Conservation (phyloP, 1,140 invertebrate genomes). For the Arion vulgaris region DNA sequence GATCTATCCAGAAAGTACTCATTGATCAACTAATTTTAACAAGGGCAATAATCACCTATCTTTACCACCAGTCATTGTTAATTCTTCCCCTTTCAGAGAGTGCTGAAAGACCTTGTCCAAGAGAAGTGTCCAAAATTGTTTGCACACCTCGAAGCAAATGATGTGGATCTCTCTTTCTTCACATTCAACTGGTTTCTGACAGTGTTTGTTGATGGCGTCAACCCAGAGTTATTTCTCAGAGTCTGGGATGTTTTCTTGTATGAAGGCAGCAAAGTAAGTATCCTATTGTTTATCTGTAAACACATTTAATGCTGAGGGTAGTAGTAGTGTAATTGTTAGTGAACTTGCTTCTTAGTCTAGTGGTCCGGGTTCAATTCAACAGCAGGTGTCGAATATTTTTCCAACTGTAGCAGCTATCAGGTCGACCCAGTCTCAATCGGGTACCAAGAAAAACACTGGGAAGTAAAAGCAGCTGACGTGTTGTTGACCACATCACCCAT, state of each 20-base stretch:
- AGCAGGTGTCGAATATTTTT: neutral
- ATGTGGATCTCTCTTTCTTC: conserved; percentile 76
- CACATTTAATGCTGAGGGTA: neutral
- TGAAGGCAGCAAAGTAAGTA: conserved; percentile 70
- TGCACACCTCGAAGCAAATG: conserved; percentile 73
- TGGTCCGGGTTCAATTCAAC: neutral
- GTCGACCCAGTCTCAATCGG: too few relatives aligned
- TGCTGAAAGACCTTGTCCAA: conserved; percentile 75
- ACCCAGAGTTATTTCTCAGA: conserved; percentile 74
- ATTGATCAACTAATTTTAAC: too few relatives aligned
- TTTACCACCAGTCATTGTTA: too few relatives aligned
- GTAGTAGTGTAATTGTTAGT: too few relatives aligned
- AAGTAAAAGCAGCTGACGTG: too few relatives aligned
- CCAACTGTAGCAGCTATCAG: too few relatives aligned
- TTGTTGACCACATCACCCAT: too few relatives aligned
- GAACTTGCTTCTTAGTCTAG: too few relatives aligned
- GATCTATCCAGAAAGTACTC: too few relatives aligned
- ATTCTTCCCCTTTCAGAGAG: conserved; percentile 42
- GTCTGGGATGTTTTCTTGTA: conserved; percentile 79
- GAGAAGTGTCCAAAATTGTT: conserved; percentile 75
- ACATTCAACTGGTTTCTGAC: conserved; percentile 79
- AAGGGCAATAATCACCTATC: too few relatives aligned
- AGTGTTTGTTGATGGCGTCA: conserved; percentile 77
- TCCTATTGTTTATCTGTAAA: neutral
- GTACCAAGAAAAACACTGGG: too few relatives aligned